Percentiles rank a stretch among this genome's conserved stretches.
Evolutionary conservation across 2,888 invertebrate genomes (phyloP).

Genomic region (Lamproptera curius): DNA sequence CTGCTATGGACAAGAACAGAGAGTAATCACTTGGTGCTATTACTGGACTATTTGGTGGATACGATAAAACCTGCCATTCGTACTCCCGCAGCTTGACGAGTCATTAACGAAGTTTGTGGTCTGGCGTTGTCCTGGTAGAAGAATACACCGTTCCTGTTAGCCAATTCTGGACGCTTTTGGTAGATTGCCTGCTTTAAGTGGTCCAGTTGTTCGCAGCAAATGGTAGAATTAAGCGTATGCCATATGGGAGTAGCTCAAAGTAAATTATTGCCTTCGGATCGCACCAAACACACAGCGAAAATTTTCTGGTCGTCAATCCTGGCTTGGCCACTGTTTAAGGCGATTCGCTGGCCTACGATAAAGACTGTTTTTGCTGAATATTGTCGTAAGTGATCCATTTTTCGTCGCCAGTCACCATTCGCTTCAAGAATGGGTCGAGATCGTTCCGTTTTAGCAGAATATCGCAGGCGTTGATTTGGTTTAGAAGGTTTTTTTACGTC

Average conservation of each 20-base stretch:
- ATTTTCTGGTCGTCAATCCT: not conserved
- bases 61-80: not conserved
- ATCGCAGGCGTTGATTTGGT: not conserved
- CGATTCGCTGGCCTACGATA: too few species aligned
- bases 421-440: too few species aligned
- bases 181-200: not conserved
- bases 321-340: not conserved
- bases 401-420: not conserved
- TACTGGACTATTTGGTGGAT: not conserved
- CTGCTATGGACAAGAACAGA: not conserved
- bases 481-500: not conserved
- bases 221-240: not conserved
- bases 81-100: not conserved
- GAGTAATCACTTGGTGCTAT: not conserved
- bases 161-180: not conserved
- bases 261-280: not conserved
- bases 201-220: not conserved
- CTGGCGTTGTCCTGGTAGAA: not conserved
- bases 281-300: not conserved
- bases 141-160: not conserved
- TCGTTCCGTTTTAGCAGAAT: not conserved
- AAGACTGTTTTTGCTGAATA: too few species aligned
- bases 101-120: too few species aligned
- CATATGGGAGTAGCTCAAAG: not conserved
- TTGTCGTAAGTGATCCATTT: not conserved